Percentiles rank a stretch among this genome's conserved stretches.
phyloP scores from a whole-genome alignment of 2,888 invertebrate genomes.

The Scaptomyza flava region DNA sequence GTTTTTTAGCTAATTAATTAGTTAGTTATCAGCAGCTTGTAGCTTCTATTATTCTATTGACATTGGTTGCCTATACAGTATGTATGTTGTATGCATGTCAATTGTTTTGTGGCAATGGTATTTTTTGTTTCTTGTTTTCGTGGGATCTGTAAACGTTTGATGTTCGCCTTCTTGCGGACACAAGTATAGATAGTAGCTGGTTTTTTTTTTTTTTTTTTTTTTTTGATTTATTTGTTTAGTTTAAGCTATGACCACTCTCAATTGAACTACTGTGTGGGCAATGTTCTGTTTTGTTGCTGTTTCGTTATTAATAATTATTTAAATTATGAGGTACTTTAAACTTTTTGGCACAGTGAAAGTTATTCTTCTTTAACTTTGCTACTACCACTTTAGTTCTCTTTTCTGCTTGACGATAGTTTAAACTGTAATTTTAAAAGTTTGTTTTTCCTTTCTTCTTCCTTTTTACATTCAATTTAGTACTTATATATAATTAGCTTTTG shows the following conservation, averaged over 20 bases:
- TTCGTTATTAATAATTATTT: constrained; percentile 69
- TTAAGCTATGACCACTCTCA: constrained; percentile 19
- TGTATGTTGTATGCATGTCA: neutral
- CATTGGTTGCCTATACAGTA: too few relatives aligned
- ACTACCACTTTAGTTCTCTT: constrained; percentile 78
- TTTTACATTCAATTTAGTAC: constrained; percentile 6
- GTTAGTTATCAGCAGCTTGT: constrained; percentile 51
- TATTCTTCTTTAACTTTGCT: constrained; percentile 84
- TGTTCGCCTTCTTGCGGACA: neutral
- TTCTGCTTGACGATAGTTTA: constrained; percentile 39
- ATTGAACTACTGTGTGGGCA: constrained; percentile 43
- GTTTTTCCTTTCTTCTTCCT: constrained; percentile 18
- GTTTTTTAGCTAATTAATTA: constrained; percentile 25
- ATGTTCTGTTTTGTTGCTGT: constrained; percentile 41
- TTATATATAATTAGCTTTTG: constrained; percentile 61
- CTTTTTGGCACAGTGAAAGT: constrained; percentile 91
- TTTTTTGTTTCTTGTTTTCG: constrained; percentile 20
- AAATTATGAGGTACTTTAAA: constrained; percentile 91
- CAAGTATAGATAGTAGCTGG: too few relatives aligned
- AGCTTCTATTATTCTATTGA: constrained; percentile 59
- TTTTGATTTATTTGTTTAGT: constrained; percentile 9
- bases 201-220: too few relatives aligned
- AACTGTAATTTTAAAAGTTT: constrained; percentile 20
- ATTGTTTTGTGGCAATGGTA: constrained; percentile 19
- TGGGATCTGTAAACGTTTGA: constrained; percentile 12